phyloP scores from a whole-genome alignment of 2,888 invertebrate genomes.

The Muscina levida region DNA sequence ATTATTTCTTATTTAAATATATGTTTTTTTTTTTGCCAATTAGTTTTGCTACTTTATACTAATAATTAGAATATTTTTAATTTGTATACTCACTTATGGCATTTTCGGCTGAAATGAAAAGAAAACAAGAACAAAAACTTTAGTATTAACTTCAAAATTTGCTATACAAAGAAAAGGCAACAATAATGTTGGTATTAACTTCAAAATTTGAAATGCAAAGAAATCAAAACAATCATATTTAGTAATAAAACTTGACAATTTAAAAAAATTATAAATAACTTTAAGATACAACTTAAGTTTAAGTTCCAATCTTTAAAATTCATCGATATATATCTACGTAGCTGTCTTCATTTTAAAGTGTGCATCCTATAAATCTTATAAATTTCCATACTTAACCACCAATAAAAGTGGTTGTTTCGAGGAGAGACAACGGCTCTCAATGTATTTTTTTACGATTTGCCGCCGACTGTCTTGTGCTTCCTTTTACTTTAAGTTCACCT shows the following conservation, averaged over 20 bases:
- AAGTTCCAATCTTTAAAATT: no score
- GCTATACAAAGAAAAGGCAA: no score
- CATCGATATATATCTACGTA: not conserved
- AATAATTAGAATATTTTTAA: conserved; percentile 47
- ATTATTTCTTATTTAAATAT: conserved; percentile 67
- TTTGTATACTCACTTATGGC: conserved; percentile 78
- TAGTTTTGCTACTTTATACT: conserved; percentile 39
- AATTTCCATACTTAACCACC: conserved; percentile 32
- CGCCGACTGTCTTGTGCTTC: conserved; percentile 29
- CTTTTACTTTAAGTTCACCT: not conserved
- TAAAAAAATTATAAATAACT: no score
- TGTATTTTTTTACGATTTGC: conserved; percentile 50
- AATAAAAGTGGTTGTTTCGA: conserved; percentile 43
- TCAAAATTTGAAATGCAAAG: no score
- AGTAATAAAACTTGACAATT: no score
- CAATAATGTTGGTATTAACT: no score
- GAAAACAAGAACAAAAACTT: conserved; percentile 52
- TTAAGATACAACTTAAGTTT: no score
- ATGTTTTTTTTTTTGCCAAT: conserved; percentile 73
- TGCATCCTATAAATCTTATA: conserved; percentile 47
- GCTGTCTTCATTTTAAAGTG: conserved; percentile 30
- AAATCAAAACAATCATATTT: no score
- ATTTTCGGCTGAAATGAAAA: conserved; percentile 76
- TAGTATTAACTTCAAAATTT: conserved; percentile 19
- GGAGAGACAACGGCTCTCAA: conserved; percentile 31